Conservation (phyloP, 2,113 vertebrate species). For the Phaethornis superciliosus region DNA sequence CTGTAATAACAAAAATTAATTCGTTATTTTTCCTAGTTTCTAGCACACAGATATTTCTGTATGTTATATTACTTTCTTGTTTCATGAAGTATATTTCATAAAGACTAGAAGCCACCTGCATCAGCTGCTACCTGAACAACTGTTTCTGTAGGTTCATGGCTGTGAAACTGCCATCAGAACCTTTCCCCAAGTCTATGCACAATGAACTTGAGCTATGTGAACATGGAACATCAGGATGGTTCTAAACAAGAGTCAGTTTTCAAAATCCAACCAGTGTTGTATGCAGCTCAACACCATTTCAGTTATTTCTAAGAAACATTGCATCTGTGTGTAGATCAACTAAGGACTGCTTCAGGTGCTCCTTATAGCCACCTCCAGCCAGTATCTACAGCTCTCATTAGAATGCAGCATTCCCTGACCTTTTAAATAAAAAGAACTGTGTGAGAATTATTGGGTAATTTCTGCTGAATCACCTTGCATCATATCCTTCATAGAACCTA, state of each 20-base stretch:
- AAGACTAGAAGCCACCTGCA: neutral
- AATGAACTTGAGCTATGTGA: neutral
- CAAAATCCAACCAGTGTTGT: neutral
- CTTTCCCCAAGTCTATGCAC: neutral
- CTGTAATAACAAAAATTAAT: neutral
- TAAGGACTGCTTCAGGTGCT: neutral
- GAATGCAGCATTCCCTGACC: neutral
- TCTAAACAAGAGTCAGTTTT: neutral
- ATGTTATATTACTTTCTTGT: neutral
- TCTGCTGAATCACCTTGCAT: neutral
- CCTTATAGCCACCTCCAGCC: neutral
- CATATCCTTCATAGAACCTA: neutral
- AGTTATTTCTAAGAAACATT: neutral
- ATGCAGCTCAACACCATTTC: neutral
- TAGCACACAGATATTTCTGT: neutral
- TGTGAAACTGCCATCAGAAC: neutral
- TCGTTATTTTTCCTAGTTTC: neutral
- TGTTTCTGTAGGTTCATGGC: neutral
- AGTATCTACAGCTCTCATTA: neutral
- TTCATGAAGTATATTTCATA: neutral
- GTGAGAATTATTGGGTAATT: neutral
- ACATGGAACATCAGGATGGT: neutral
- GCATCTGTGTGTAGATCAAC: neutral
- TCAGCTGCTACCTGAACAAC: neutral
- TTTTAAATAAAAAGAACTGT: neutral